Percentiles rank a stretch among this genome's conserved stretches.
Conservation (phyloP, 2,113 vertebrate genomes). For the Potamarius usumacintae region DNA sequence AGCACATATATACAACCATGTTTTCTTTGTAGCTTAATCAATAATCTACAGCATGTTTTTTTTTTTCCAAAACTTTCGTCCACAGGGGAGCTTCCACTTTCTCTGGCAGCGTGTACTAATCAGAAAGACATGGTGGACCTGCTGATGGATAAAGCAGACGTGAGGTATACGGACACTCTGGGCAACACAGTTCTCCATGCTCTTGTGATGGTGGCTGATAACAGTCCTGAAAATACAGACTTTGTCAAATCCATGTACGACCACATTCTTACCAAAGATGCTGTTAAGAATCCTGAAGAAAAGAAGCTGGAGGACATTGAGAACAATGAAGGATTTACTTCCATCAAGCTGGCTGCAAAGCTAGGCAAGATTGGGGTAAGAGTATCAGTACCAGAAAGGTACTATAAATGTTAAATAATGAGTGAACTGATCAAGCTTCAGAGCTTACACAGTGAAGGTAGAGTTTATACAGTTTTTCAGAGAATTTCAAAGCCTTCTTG, state of each 20-base stretch:
- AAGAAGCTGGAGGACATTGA: conserved; percentile 83
- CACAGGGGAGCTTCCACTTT: conserved; percentile 90
- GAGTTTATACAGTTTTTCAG: background rate
- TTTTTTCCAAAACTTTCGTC: background rate
- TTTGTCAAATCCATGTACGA: conserved; percentile 91
- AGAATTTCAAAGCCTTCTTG: background rate
- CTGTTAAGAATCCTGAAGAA: conserved; percentile 73
- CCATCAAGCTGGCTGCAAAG: conserved; percentile 87
- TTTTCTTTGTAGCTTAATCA: background rate
- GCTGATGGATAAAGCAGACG: conserved; percentile 77
- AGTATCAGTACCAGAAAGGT: background rate
- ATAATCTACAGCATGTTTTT: background rate
- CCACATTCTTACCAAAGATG: conserved; percentile 79
- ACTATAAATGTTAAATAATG: background rate
- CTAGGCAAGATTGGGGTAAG: conserved; percentile 88
- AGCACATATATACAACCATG: background rate
- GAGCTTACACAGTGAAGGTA: background rate
- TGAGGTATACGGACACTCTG: conserved; percentile 76
- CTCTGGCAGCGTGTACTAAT: conserved; percentile 94
- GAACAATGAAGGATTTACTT: conserved; percentile 83
- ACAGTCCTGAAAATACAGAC: conserved; percentile 84
- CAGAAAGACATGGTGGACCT: conserved; percentile 87
- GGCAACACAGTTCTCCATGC: conserved; percentile 91
- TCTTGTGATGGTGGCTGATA: conserved; percentile 86
- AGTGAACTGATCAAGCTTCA: background rate